phyloP scores from a whole-genome alignment of 2,113 vertebrate genomes.

The Microcebus murinus region DNA sequence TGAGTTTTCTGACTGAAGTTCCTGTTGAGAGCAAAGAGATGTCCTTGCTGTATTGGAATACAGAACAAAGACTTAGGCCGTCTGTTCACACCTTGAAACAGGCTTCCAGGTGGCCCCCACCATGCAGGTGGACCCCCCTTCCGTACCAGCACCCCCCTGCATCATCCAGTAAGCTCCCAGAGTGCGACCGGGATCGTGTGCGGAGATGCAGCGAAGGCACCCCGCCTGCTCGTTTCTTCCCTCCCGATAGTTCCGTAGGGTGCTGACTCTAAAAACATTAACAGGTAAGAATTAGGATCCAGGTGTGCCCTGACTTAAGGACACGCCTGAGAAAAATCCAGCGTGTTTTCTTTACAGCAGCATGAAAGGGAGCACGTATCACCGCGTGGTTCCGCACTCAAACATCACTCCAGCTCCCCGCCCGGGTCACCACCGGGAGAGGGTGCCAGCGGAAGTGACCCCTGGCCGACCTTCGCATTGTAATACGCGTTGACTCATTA shows the following conservation, averaged over 20 bases:
- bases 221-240: accelerated
- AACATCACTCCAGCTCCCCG: accelerated
- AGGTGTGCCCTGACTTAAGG: background rate
- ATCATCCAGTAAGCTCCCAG: accelerated
- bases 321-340: background rate
- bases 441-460: accelerated
- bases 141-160: background rate
- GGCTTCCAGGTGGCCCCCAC: background rate
- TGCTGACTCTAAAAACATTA: no score
- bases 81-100: no score
- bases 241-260: background rate
- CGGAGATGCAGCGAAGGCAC: accelerated
- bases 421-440: accelerated
- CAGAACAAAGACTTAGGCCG: accelerated
- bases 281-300: no score
- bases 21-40: background rate
- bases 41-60: background rate
- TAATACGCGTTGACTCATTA: background rate
- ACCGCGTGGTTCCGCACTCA: background rate
- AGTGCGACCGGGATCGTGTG: accelerated
- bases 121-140: no score
- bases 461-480: accelerated
- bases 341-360: accelerated
- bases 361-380: accelerated
- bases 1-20: background rate